These are phyloP conservation scores for Caenorhabditis zanzibari DNA, from an alignment of 2,888 invertebrate species.

Conservation along the genomic window DNA sequence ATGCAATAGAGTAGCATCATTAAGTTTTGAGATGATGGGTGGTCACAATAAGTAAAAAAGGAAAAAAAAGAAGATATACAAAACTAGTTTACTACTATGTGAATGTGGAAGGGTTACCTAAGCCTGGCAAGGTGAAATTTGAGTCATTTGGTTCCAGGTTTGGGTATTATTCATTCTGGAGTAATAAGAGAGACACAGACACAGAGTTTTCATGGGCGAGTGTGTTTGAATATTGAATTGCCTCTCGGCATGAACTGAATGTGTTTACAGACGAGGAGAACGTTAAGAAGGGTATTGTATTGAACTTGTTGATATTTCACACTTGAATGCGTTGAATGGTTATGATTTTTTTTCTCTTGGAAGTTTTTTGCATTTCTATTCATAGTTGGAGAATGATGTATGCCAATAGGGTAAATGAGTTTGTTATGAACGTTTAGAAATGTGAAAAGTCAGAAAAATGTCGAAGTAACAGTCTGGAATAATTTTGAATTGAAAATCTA, in stretches of 20 bases:
- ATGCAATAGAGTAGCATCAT: slow-evolving; percentile 30
- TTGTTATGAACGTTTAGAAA: neutral
- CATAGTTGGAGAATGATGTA: neutral
- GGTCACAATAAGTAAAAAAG: slow-evolving; percentile 12
- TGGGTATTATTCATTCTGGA: slow-evolving; percentile 52
- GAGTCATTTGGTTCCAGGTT: slow-evolving; percentile 54
- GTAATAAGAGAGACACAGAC: slow-evolving; percentile 14
- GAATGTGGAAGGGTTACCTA: slow-evolving; percentile 14
- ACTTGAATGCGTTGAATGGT: slow-evolving; percentile 15
- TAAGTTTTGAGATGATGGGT: slow-evolving; percentile 21
- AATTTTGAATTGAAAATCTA: too few species aligned
- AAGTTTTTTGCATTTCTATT: neutral
- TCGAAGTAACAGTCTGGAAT: too few species aligned
- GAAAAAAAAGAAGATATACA: slow-evolving; percentile 2
- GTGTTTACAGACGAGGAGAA: slow-evolving; percentile 51
- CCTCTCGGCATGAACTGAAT: slow-evolving; percentile 57
- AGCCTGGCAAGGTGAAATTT: slow-evolving; percentile 31
- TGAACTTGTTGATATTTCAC: slow-evolving; percentile 47
- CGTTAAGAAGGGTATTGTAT: slow-evolving; percentile 33
- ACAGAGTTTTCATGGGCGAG: slow-evolving; percentile 11
- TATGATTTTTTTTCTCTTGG: slow-evolving; percentile 29
- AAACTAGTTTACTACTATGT: slow-evolving; percentile 33
- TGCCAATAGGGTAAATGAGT: too few species aligned
- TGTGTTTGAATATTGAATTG: slow-evolving; percentile 59
- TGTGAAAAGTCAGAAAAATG: neutral